phyloP scores from a whole-genome alignment of 2,888 invertebrate genomes.

The Metallyticus violacea region DNA sequence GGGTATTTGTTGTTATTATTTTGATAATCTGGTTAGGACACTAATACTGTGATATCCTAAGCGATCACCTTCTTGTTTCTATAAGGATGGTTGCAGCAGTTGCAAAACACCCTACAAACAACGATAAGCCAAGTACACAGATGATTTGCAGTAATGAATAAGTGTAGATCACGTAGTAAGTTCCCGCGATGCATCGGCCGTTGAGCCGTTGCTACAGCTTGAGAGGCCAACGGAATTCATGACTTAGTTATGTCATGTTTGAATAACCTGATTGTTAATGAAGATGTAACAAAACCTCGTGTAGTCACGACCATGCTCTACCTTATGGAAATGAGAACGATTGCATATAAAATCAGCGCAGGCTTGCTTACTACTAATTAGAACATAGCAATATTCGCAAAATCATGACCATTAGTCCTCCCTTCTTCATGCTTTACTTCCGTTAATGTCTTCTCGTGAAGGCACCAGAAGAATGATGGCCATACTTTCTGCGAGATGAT shows the following conservation, averaged over 20 bases:
- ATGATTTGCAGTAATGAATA: background rate
- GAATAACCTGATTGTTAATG: background rate
- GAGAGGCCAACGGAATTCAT: background rate
- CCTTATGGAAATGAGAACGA: background rate
- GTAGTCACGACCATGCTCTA: no score
- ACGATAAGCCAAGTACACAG: background rate
- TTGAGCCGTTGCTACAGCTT: background rate
- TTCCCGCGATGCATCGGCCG: background rate
- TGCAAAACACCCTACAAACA: background rate
- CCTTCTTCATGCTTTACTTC: no score
- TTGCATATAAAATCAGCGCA: background rate
- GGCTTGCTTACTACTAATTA: background rate
- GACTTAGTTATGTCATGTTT: background rate
- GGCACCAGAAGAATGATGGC: no score
- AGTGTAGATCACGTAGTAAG: background rate
- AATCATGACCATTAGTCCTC: no score
- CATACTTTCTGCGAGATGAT: no score
- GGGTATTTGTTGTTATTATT: no score
- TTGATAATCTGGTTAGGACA: no score
- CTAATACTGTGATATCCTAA: no score
- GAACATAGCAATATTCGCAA: background rate
- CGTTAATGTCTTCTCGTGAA: no score
- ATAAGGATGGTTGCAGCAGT: background rate
- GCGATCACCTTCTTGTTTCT: no score
- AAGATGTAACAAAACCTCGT: background rate